A percentile compares a stretch with the other conserved stretches of the same genome.
Evolutionary conservation across 2,113 vertebrate species (phyloP).

Genomic region (Phylloscopus whistleri): DNA sequence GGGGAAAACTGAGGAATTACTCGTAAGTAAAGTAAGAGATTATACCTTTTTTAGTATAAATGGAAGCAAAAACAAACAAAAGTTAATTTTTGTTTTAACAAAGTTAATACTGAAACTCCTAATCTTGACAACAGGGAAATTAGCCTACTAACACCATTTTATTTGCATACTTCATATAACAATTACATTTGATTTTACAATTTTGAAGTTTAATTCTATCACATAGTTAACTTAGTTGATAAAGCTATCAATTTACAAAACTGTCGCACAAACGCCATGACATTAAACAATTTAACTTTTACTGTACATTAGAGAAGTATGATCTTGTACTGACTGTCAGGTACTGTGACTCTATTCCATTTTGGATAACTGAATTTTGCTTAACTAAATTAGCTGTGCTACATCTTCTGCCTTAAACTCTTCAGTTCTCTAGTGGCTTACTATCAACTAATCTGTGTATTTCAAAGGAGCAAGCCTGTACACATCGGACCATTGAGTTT

Average conservation of each 20-base stretch:
- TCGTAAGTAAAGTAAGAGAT: neutral
- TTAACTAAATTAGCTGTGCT: neutral
- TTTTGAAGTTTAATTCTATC: neutral
- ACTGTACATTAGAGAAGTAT: neutral
- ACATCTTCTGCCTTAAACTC: neutral
- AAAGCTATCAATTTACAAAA: neutral
- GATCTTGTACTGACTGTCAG: neutral
- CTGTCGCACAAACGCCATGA: neutral
- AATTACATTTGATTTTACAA: neutral
- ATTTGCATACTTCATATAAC: neutral
- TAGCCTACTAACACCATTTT: neutral
- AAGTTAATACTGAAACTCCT: neutral
- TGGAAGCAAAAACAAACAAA: neutral
- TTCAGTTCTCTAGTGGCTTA: neutral
- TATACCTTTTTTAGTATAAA: neutral
- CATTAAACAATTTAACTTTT: neutral
- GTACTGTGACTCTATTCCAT: neutral
- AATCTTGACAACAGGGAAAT: neutral
- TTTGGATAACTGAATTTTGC: neutral
- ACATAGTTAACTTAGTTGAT: neutral
- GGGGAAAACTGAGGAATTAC: neutral
- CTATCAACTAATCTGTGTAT: neutral
- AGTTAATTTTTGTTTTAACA: neutral
- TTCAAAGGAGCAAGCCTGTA: neutral
- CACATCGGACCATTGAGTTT: neutral